Conservation (phyloP, 2,797 vertebrate species). For the Peromyscus eremicus region DNA sequence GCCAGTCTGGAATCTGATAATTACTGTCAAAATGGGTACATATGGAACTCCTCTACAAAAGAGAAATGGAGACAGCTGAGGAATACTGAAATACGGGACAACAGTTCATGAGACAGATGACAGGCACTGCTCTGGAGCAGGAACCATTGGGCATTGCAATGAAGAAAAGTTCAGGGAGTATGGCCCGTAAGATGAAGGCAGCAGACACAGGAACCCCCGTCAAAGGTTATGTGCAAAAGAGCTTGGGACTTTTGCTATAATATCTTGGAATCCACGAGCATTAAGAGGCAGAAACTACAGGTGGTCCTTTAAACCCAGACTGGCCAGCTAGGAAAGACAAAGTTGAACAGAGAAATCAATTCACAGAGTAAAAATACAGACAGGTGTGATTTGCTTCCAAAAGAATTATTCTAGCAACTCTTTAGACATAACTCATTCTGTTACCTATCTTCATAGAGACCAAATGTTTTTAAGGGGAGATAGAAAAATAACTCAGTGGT, state of each 20-base stretch:
- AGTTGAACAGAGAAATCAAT: background rate
- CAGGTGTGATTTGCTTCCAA: background rate
- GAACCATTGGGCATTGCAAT: background rate
- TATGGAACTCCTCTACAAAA: background rate
- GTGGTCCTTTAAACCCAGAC: conserved; percentile 30
- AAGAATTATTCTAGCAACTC: background rate
- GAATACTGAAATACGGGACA: background rate
- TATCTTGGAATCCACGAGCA: background rate
- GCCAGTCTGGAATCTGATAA: conserved; percentile 25
- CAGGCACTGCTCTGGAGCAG: background rate
- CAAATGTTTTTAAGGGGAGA: background rate
- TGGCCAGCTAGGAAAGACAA: background rate
- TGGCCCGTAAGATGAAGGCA: background rate
- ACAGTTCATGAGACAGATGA: background rate
- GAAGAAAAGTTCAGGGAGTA: background rate
- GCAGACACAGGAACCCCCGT: background rate
- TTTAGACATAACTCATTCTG: background rate
- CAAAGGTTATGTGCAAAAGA: background rate
- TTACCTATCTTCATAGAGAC: background rate
- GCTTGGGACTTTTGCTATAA: background rate
- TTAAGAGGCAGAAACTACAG: background rate
- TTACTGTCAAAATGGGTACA: background rate
- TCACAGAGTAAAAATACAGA: background rate
- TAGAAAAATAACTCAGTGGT: background rate
- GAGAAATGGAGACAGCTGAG: background rate